Evolutionary conservation across 2,888 invertebrate genomes (phyloP).

Genomic region (Ametastegia equiseti): DNA sequence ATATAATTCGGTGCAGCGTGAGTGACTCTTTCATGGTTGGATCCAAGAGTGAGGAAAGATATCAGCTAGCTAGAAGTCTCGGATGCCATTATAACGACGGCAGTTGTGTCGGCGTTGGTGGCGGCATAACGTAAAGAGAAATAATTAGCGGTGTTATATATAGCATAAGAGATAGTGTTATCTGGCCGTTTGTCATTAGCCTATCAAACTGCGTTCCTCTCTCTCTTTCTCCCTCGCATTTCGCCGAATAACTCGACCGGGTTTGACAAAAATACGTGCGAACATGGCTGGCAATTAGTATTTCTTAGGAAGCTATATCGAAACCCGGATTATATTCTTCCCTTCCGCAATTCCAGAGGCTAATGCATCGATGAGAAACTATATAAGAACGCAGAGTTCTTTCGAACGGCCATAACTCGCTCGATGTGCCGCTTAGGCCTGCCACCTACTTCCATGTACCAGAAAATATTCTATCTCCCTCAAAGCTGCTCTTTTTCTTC

Average conservation of each 20-base stretch:
- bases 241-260: constrained; percentile 46
- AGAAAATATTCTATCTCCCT: neutral
- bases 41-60: neutral
- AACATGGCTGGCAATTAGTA: constrained; percentile 69
- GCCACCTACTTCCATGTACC: neutral
- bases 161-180: constrained; percentile 65
- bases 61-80: neutral
- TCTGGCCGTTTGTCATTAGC: constrained; percentile 75
- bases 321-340: neutral
- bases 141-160: constrained; percentile 69
- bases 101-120: constrained; percentile 40
- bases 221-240: constrained; percentile 41
- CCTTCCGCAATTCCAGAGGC: neutral
- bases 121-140: constrained; percentile 71
- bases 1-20: neutral
- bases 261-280: constrained; percentile 66
- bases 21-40: neutral
- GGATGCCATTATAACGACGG: constrained; percentile 21
- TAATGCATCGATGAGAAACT: constrained; percentile 29
- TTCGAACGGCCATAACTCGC: neutral
- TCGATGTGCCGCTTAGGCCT: neutral
- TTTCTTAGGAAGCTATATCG: constrained; percentile 63
- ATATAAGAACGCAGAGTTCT: neutral
- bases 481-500: neutral
- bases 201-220: constrained; percentile 69